These are phyloP conservation scores for Hermodice carunculata DNA, from an alignment of 2,888 invertebrate species.

Conservation along the genomic window DNA sequence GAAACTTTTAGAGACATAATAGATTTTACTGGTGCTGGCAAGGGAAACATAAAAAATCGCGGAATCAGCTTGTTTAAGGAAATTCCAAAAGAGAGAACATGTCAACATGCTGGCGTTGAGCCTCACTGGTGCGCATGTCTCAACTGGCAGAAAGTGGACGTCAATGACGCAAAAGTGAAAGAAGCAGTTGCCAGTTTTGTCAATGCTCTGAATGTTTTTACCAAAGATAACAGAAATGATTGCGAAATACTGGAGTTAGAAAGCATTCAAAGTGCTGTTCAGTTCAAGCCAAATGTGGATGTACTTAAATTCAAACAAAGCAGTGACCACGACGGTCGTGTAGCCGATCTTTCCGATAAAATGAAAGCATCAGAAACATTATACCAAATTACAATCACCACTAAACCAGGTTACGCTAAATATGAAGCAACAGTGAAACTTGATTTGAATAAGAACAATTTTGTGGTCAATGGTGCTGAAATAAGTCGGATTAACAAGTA, in stretches of 20 bases:
- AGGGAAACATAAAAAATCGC: slow-evolving; percentile 41
- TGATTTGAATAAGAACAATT: slow-evolving; percentile 68
- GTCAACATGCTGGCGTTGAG: slow-evolving; percentile 89
- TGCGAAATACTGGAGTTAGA: slow-evolving; percentile 26
- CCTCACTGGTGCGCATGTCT: slow-evolving; percentile 97
- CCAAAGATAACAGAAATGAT: slow-evolving; percentile 1
- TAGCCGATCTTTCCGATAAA: slow-evolving; percentile 81
- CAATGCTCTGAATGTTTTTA: slow-evolving; percentile 29
- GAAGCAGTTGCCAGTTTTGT: slow-evolving; percentile 25
- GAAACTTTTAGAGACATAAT: slow-evolving; percentile 80
- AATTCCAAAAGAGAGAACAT: slow-evolving; percentile 80
- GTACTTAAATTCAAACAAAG: slow-evolving; percentile 81
- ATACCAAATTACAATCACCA: slow-evolving; percentile 84
- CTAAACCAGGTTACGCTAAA: slow-evolving; percentile 81
- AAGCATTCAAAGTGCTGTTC: slow-evolving; percentile 27
- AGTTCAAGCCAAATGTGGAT: slow-evolving; percentile 50
- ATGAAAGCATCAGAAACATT: slow-evolving; percentile 75
- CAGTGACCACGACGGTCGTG: slow-evolving; percentile 86
- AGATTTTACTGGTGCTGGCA: slow-evolving; percentile 67
- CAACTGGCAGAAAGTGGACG: slow-evolving; percentile 7
- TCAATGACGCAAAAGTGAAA: slow-evolving; percentile 10
- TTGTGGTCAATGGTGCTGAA: slow-evolving; percentile 74
- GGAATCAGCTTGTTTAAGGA: slow-evolving; percentile 59
- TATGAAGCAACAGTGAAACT: slow-evolving; percentile 87
- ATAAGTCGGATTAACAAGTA: slow-evolving; percentile 82